phyloP scores from a whole-genome alignment of 2,113 vertebrate species.

The Xenus cinereus region DNA sequence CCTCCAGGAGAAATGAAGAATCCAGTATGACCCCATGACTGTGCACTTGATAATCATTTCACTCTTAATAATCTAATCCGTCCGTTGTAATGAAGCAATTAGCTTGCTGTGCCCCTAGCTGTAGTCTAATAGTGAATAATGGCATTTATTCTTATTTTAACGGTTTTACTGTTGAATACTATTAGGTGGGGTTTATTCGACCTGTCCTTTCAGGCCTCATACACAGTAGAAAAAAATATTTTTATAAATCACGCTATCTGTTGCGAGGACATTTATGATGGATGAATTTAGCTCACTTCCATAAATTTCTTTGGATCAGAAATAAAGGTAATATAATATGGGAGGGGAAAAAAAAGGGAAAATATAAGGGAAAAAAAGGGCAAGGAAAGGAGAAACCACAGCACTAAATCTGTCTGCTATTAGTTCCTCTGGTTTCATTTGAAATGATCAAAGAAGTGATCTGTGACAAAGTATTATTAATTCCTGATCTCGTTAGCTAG shows the following conservation, averaged over 20 bases:
- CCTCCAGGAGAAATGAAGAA: slow-evolving; percentile 21
- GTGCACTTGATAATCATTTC: slow-evolving; percentile 47
- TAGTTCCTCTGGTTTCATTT: slow-evolving; percentile 2
- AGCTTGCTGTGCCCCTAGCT: slow-evolving; percentile 35
- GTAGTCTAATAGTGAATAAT: background rate
- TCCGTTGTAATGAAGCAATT: slow-evolving; percentile 56
- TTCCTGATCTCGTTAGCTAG: background rate
- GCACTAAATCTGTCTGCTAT: background rate
- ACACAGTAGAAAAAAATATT: background rate
- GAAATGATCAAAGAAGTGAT: slow-evolving; percentile 23
- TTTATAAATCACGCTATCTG: background rate
- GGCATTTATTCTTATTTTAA: slow-evolving; percentile 1
- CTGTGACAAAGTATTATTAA: background rate
- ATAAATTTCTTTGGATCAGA: background rate
- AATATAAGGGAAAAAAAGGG: background rate
- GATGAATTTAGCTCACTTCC: background rate
- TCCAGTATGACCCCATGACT: slow-evolving; percentile 22
- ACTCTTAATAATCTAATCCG: slow-evolving; percentile 35
- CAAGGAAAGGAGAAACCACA: background rate
- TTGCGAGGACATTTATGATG: background rate
- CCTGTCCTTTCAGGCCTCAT: background rate
- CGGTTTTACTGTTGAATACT: background rate
- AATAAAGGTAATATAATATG: background rate
- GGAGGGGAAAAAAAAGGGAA: background rate
- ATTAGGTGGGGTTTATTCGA: background rate